A percentile compares a stretch with the other conserved stretches of the same genome.
Conservation (phyloP, 2,888 invertebrate species). For the Caenorhabditis imperialis region DNA sequence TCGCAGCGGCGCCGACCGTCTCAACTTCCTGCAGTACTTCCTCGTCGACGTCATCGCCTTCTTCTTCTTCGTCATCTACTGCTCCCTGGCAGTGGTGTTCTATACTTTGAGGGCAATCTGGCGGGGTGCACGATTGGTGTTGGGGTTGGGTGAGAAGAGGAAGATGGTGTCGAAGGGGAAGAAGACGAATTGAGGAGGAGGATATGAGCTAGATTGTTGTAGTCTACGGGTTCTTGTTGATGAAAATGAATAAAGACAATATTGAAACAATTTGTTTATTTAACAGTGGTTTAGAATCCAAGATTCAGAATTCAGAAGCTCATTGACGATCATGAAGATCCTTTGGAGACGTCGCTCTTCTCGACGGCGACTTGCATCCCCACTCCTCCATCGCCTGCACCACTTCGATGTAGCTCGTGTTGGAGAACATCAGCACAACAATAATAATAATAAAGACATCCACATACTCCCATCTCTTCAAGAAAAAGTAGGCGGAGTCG, state of each 20-base stretch:
- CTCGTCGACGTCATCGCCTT: constrained; percentile 77
- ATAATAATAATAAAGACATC: too few species aligned
- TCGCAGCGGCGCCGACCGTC: constrained; percentile 77
- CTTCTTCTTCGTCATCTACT: constrained; percentile 62
- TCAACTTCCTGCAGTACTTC: constrained; percentile 78
- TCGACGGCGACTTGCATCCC: constrained; percentile 7
- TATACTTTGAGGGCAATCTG: constrained; percentile 6
- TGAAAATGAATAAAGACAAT: too few species aligned
- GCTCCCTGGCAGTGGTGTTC: constrained; percentile 6
- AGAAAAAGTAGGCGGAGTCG: too few species aligned
- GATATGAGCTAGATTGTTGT: too few species aligned
- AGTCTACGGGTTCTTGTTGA: too few species aligned
- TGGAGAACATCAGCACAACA: constrained; percentile 5
- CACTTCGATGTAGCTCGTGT: constrained; percentile 9
- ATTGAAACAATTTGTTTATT: too few species aligned
- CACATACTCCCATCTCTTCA: too few species aligned
- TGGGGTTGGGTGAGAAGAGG: neutral
- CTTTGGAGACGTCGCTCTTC: too few species aligned
- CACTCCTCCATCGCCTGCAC: constrained; percentile 7
- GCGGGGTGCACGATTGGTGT: constrained; percentile 4
- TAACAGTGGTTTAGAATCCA: too few species aligned
- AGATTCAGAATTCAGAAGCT: too few species aligned
- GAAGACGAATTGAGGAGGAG: constrained; percentile 40
- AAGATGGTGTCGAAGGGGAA: constrained; percentile 28
- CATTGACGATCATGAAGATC: too few species aligned